phyloP scores from a whole-genome alignment of 2,113 vertebrate genomes.

The Cryptomyrus ogoouensis region DNA sequence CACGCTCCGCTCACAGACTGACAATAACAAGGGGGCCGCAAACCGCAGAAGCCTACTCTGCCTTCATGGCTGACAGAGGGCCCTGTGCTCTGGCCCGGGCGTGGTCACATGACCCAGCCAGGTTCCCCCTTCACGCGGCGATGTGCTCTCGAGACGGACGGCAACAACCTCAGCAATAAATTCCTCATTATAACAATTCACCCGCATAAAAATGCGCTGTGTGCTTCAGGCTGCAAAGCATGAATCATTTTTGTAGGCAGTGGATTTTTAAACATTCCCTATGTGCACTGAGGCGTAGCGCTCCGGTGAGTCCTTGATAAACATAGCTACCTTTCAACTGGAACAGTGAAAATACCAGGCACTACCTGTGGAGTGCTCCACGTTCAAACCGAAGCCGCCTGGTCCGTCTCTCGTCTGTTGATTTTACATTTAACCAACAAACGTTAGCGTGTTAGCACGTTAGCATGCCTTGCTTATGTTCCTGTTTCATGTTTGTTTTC shows the following conservation, averaged over 20 bases:
- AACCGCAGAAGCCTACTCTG: neutral
- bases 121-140: slow-evolving; percentile 52
- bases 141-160: slow-evolving; percentile 60
- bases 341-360: neutral
- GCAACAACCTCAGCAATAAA: slow-evolving; percentile 65
- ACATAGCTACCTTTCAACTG: slow-evolving; percentile 47
- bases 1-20: neutral
- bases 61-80: neutral
- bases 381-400: slow-evolving; percentile 23
- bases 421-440: neutral
- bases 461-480: neutral
- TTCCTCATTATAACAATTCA: slow-evolving; percentile 67
- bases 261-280: slow-evolving; percentile 55
- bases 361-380: slow-evolving; percentile 21
- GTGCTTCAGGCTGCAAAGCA: slow-evolving; percentile 61
- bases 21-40: neutral
- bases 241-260: slow-evolving; percentile 63
- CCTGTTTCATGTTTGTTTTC: neutral
- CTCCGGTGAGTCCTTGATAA: slow-evolving; percentile 56
- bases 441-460: neutral
- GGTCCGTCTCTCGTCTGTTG: neutral
- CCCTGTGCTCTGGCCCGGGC: slow-evolving; percentile 38
- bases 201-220: slow-evolving; percentile 66
- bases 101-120: slow-evolving; percentile 52
- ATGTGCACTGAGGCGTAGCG: slow-evolving; percentile 55